Evolutionary conservation across 2,797 vertebrate species (phyloP).

Genomic region (Pantherophis alleghaniensis): DNA sequence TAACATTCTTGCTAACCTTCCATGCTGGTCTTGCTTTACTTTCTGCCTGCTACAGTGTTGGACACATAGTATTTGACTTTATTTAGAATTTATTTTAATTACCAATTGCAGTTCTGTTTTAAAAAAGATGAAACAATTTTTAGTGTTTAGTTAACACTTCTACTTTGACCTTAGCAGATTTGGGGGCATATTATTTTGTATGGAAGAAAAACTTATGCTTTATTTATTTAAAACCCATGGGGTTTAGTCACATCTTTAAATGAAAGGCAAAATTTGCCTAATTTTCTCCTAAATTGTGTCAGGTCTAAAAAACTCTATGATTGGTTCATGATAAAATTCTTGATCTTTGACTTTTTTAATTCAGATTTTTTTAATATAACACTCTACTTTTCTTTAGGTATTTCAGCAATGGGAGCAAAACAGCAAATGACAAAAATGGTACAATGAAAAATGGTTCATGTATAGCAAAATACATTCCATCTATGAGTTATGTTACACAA

Average conservation of each 20-base stretch:
- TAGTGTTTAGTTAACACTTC: background rate
- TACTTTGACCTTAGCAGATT: background rate
- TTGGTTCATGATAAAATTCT: background rate
- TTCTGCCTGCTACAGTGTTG: background rate
- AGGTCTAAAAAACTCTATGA: background rate
- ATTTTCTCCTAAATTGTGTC: background rate
- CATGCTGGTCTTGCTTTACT: background rate
- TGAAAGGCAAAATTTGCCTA: too few relatives aligned
- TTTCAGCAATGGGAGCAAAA: background rate
- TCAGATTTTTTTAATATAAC: background rate
- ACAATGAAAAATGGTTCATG: slow-evolving; percentile 33
- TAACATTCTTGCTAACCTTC: background rate
- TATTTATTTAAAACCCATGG: background rate
- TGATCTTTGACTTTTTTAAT: background rate
- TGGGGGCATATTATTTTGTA: background rate
- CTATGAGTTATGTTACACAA: background rate
- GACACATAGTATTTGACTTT: background rate
- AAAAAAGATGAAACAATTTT: background rate
- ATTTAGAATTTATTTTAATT: background rate
- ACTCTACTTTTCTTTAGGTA: background rate
- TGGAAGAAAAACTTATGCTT: background rate
- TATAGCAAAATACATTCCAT: slow-evolving; percentile 23
- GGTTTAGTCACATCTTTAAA: too few relatives aligned
- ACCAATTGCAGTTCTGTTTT: background rate
- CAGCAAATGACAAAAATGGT: background rate